Base-by-base conservation (phyloP, 1,140 invertebrate species). In the Cyrtorhinus lividipennis region DNA sequence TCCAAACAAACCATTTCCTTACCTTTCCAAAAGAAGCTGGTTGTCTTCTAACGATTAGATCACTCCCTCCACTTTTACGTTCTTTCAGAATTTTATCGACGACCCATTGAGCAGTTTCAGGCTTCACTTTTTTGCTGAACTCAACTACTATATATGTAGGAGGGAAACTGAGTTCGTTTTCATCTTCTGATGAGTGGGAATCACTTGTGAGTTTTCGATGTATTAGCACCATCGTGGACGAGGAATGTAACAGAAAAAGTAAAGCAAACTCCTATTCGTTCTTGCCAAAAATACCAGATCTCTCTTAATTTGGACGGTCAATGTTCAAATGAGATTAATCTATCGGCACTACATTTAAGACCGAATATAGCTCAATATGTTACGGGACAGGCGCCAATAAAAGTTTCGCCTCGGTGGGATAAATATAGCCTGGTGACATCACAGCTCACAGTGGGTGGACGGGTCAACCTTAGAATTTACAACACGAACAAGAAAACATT, bases 11-110 rank as follows among this genome's bases (percentile, higher is more conserved):
- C n/a, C n/a, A n/a, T n/a, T 24, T 18, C 48, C 66, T 69, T 68
- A 76, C 76, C 64, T 73, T 72, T 65, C 69, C 73, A 63, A 72
- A 65, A 38, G 70, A 67, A 68, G 70, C 69, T 5, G 78, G 78
- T 67, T 82, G 77, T 65, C 76, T 76, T 27, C 78, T 72, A 0
- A 81, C 76, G 1, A 79, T 67, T 10, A 83, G 70, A 68, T 83
- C 81, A 1, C 79, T 81, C 13, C 81, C 82, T 8, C 79, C 80
- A 62, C 80, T 74, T 58, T 73, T 70, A 61, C 77, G 73, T 57
- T 77, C 74, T 2, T 75, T 77, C 61, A 74, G 71, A 5, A 84
- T 77, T 71, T 81, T 82, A 10, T 76, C 72, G 3, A 80, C 73
- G 24, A 83, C 67, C 80, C 81, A 83, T 63, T 77, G 70, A 13